Evolutionary conservation across 2,113 vertebrate genomes (phyloP), one percentile per base, ranked within the genome.

Genomic region (Hippolais icterina): DNA sequence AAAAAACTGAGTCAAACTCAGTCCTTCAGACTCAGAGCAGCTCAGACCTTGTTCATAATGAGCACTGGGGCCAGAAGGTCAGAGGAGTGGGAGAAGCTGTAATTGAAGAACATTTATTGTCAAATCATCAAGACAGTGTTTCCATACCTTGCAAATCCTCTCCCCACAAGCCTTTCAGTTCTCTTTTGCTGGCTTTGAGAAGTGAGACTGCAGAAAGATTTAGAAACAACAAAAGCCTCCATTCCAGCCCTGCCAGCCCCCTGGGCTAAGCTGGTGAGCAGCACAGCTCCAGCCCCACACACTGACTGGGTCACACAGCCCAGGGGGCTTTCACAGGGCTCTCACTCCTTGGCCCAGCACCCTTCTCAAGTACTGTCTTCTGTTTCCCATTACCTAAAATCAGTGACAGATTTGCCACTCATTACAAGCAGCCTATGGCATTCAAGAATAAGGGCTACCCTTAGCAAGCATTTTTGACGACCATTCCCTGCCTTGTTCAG

Each of bases 211-310:
- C 19, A 83, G 81, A 91, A 91, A 80, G 33, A 16, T 85, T 65
- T 53, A 76, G 37, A 88, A n/a, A 54, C 17, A 83, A 12, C 4
- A 44, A 37, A 91, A 86, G 10, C 10, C 33, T 22, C 18, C n/a
- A 49, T 21, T 17, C 29, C 24, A 10, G 2, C 6, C 2, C 10
- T 0, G 0, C 4, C 7, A 2, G 28, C 53, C 18, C 12, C 44
- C n/a, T 72, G 31, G 49, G 46, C 23, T 39, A 33, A 87, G 31
- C 31, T 31, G 44, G 71, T 1, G 3, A 94, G 46, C 11, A 57
- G 53, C 42, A 28, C 2, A 5, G 29, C 59, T 69, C 81, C 6
- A 1, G 72, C 59, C 84, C 54, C 60, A n/a, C 0, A 0, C 2
- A 0, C 37, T 57, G 68, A 8, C 50, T 39, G 10, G 1, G 35